phyloP scores from a whole-genome alignment of 2,797 vertebrate species.

The Distichodus sexfasciatus region DNA sequence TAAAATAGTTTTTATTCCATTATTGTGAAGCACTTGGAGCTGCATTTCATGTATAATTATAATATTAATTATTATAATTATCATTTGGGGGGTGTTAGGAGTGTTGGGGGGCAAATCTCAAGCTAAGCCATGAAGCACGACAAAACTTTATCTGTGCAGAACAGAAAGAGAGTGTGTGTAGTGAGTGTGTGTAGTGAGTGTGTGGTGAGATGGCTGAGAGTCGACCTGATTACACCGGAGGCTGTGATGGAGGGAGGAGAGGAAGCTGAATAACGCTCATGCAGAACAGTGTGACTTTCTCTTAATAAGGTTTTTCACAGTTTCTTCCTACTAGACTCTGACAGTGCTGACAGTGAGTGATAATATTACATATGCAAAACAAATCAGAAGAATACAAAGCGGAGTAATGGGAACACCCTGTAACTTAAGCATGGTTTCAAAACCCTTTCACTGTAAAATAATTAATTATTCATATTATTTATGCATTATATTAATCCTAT shows the following conservation, averaged over 20 bases:
- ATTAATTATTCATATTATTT: no score
- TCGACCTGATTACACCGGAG: slow-evolving; percentile 15
- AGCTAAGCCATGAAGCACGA: slow-evolving; percentile 44
- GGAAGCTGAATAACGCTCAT: slow-evolving; percentile 5
- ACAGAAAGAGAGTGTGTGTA: slow-evolving; percentile 68
- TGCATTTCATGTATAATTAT: no score
- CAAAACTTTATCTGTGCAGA: slow-evolving; percentile 62
- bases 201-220: slow-evolving; percentile 52
- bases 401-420: no score
- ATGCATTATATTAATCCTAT: no score
- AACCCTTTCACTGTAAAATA: no score
- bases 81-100: slow-evolving; percentile 23
- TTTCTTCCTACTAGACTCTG: not conserved
- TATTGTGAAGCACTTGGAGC: no score
- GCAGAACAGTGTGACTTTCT: not conserved
- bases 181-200: slow-evolving; percentile 64
- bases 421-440: no score
- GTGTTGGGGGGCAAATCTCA: slow-evolving; percentile 10
- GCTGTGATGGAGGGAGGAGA: slow-evolving; percentile 39
- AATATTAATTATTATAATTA: no score
- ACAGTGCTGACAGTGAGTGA: no score
- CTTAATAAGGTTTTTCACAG: not conserved
- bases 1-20: no score
- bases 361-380: no score
- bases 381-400: no score